phyloP scores from a whole-genome alignment of 1,140 invertebrate species.

The Meloidogyne chitwoodi region DNA sequence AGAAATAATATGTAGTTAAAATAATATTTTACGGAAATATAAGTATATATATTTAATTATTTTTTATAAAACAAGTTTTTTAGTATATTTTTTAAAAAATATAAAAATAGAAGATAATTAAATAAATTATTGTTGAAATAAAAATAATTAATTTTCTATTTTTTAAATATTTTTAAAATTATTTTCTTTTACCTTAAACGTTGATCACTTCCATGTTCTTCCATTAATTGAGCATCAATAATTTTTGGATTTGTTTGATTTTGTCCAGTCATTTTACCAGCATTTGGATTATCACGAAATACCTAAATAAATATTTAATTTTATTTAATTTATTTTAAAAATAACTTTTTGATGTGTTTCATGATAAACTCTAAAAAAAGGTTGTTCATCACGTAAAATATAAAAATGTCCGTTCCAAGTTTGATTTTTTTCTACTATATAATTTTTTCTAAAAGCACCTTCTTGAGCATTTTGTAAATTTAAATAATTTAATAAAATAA shows the following conservation, averaged over 20 bases:
- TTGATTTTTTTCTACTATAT: constrained; percentile 15
- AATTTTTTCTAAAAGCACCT: constrained; percentile 9
- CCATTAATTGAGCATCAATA: constrained; percentile 15
- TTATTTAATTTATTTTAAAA: neutral
- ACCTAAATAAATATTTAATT: neutral
- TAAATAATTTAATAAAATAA: neutral
- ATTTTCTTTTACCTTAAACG: neutral
- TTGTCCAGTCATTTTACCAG: neutral
- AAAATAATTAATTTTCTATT: too few relatives aligned
- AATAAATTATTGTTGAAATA: too few relatives aligned
- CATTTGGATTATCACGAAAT: constrained; percentile 13
- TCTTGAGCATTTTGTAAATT: neutral
- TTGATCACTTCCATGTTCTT: constrained; percentile 13
- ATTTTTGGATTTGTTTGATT: neutral
- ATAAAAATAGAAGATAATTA: too few relatives aligned
- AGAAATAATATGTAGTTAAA: too few relatives aligned
- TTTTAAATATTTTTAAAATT: too few relatives aligned
- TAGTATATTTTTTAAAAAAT: too few relatives aligned
- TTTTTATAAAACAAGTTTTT: too few relatives aligned
- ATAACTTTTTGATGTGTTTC: constrained; percentile 23
- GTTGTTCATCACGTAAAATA: constrained; percentile 28
- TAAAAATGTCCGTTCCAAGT: constrained; percentile 22
- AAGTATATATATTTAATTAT: too few relatives aligned
- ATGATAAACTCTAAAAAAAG: constrained; percentile 34
- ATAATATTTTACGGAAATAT: too few relatives aligned